Base-by-base conservation (phyloP, 2,113 vertebrate species). In the Natator depressus region DNA sequence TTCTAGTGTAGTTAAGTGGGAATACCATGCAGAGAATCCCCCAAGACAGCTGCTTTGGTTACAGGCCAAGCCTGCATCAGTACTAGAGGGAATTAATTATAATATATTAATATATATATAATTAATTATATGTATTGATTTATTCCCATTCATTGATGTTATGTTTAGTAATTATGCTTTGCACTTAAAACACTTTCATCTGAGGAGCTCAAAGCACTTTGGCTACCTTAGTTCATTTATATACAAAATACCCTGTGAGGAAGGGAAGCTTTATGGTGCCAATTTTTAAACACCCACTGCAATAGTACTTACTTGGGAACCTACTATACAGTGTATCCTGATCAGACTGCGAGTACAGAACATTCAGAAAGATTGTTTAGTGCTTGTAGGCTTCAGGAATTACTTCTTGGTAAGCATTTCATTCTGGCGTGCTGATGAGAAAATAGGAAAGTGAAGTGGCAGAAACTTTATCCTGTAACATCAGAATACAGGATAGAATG, bases 1-100 rank as follows among this genome's bases (percentile, higher is more conserved):
- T 96, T 94, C 95, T 94, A 50, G 96, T 90, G 92, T 93, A 75
- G 97, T 94, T 94, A 96, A 97, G 96, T 96, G 91, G 92, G 93
- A 97, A 91, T 95, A 55, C 91, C 96, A 88, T 94, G 97, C 97
- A 97, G 96, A 97, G 96, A 97, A 97, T 97, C 95, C 92, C 96
- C 84, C 82, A 96, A 97, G 97, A 94, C 96, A 97, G 95, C 95
- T 97, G 96, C 96, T 98, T 96, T 97, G 97, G 96, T 97, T 96
- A 91, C 96, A 96, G 96, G 96, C 95, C 96, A 98, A 97, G 96
- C 92, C 11, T 0, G 92, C 95, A 94, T 97, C 96, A 97, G 95
- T 84, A 86, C 93, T 95, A 83, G 51, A 95, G 91, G 89, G 97
- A 98, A 96, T 97, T 97, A 95, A 97, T 98, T 98, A 97, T 93